Percentiles rank a stretch among this genome's conserved stretches.
Evolutionary conservation across 2,888 invertebrate species (phyloP).

Genomic region (Drosophila neutralis): DNA sequence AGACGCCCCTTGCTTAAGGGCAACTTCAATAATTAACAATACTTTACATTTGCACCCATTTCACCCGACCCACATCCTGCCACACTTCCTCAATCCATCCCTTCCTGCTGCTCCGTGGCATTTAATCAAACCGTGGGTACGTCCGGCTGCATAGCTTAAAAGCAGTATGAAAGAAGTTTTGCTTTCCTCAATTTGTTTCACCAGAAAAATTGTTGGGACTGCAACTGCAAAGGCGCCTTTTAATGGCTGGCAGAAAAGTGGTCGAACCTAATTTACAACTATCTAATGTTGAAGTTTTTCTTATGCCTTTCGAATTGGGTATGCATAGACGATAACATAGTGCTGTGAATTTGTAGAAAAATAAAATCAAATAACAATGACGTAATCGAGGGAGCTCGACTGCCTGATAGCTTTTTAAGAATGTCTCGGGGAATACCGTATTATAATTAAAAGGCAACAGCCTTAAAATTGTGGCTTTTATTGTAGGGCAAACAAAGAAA

Average conservation of each 20-base stretch:
- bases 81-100: neutral
- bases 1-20: constrained; percentile 7
- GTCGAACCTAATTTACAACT: constrained; percentile 14
- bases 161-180: constrained; percentile 8
- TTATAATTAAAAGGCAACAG: no score
- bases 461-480: neutral
- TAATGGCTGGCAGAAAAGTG: neutral
- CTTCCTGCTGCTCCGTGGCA: constrained; percentile 17
- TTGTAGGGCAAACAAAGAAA: neutral
- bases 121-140: constrained; percentile 43
- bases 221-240: neutral
- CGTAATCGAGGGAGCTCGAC: neutral
- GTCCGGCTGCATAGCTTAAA: constrained; percentile 2
- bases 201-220: neutral
- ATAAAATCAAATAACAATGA: neutral
- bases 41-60: constrained; percentile 49
- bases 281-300: neutral
- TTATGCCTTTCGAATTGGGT: neutral
- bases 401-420: no score
- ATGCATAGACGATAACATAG: neutral
- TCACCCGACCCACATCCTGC: neutral
- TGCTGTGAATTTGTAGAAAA: no score
- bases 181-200: constrained; percentile 11
- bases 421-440: neutral
- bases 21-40: constrained; percentile 71